These are phyloP conservation scores for Suncus etruscus DNA, from an alignment of 2,113 vertebrate species.

Conservation along the genomic window DNA sequence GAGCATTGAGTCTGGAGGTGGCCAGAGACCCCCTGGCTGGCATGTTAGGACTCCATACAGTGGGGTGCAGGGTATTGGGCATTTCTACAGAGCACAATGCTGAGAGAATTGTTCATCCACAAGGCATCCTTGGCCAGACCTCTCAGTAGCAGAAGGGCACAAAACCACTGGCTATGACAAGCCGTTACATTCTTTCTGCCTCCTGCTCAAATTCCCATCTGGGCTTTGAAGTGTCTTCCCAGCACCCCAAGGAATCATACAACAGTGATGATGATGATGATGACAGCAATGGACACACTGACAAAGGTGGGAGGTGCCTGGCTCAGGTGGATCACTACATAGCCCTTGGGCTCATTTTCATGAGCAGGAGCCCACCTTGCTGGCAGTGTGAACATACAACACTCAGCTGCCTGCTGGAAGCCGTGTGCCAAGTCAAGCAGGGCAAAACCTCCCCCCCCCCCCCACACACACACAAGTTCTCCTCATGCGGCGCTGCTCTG, in stretches of 20 bases:
- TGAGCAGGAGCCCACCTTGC: slow-evolving; percentile 1
- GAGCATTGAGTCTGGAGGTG: too few species aligned
- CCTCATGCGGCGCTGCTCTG: slow-evolving; percentile 4
- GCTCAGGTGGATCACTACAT: not conserved
- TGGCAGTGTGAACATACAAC: slow-evolving; percentile 65
- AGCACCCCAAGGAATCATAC: not conserved
- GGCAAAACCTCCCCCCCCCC: slow-evolving; percentile 38
- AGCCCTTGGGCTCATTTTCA: slow-evolving; percentile 43
- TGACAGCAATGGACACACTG: not conserved
- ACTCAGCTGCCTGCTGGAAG: not conserved
- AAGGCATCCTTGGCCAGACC: not conserved
- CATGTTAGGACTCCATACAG: too few species aligned
- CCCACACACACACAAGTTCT: too few species aligned
- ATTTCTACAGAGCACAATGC: too few species aligned
- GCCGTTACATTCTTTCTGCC: not conserved
- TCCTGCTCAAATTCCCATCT: not conserved
- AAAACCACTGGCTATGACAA: not conserved
- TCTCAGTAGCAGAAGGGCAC: not conserved
- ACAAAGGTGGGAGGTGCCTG: not conserved
- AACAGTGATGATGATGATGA: not conserved
- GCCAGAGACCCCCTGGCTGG: too few species aligned
- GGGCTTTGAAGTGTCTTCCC: not conserved
- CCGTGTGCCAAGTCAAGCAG: slow-evolving; percentile 30
- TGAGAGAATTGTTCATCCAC: too few species aligned
- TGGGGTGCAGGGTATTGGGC: too few species aligned